Evolutionary conservation across 2,888 invertebrate genomes (phyloP), one percentile per base, ranked within the genome.

Genomic region (Onthophagus sagittarius): DNA sequence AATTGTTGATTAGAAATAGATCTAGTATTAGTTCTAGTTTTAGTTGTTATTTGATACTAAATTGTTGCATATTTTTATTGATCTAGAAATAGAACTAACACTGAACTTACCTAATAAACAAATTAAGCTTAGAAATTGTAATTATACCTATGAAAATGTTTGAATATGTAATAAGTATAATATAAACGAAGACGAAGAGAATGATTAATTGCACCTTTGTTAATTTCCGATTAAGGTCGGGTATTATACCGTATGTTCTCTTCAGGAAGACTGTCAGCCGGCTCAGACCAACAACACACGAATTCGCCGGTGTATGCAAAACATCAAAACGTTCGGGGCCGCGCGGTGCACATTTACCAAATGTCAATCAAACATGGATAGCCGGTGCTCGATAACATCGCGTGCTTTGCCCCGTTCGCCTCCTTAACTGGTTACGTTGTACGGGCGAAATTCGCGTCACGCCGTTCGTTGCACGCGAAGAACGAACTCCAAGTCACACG

Each of bases 361-460:
- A 80, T 83, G 84, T 83, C 84, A 84, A 83, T 84, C 84, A 84
- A 83, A 81, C 79, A 80, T 77, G 80, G 80, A 80, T 82, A 82
- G 80, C n/a, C 80, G 80, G 81, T 81, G 80, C 80, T 79, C 80
- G 82, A 84, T 83, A 81, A 77, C 75, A 83, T 83, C 83, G 84
- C 84, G 83, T 84, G 84, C 81, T 11, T 53, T 11, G 39, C 23
- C 23, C 23, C 39, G 39, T 11, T 53, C 39, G 9, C 9, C 7
- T 9, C 39, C 39, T 53, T 53, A 53, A 53, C 39, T 7, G 39
- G 11, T 7, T 7, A 53, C 39, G 39, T 53, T 11, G 39, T 53
- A 9, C 9, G 39, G 39, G 39, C 39, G 39, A 53, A 53, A 53
- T 53, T 53, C 39, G 39, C 39, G 39, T 11, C 39, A 7, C 9